Percentiles rank a stretch among this genome's conserved stretches.
Conservation (phyloP, 2,888 invertebrate genomes). For the Andrena minutula region DNA sequence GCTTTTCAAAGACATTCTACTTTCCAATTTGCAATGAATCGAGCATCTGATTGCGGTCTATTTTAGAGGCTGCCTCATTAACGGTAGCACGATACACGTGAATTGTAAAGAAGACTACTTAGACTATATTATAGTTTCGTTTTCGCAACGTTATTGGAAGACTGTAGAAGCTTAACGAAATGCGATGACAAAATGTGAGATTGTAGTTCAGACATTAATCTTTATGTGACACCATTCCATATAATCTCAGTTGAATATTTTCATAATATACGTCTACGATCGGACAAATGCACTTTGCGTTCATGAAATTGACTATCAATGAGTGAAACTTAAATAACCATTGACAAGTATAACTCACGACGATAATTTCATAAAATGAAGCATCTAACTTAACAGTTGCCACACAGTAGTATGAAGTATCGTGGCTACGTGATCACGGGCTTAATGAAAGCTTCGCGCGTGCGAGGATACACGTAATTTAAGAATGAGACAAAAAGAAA, state of each 20-base stretch:
- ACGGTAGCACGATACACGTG: background rate
- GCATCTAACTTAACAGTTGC: background rate
- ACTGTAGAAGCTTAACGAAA: background rate
- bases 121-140: background rate
- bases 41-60: constrained; percentile 26
- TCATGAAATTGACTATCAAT: background rate
- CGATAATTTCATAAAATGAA: background rate
- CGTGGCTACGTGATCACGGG: background rate
- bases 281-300: background rate
- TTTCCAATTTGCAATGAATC: constrained; percentile 37
- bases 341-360: background rate
- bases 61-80: constrained; percentile 7
- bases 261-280: background rate
- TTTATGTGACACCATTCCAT: no score
- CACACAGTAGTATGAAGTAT: background rate
- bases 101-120: background rate
- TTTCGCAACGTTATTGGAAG: background rate
- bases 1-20: constrained; percentile 9
- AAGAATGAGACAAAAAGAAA: constrained; percentile 20
- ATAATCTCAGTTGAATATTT: background rate
- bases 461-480: constrained; percentile 41
- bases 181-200: background rate
- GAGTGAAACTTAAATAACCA: background rate
- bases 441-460: constrained; percentile 26
- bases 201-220: no score